phyloP scores from a whole-genome alignment of 2,888 invertebrate genomes.

The Nephrotoma flavescens region DNA sequence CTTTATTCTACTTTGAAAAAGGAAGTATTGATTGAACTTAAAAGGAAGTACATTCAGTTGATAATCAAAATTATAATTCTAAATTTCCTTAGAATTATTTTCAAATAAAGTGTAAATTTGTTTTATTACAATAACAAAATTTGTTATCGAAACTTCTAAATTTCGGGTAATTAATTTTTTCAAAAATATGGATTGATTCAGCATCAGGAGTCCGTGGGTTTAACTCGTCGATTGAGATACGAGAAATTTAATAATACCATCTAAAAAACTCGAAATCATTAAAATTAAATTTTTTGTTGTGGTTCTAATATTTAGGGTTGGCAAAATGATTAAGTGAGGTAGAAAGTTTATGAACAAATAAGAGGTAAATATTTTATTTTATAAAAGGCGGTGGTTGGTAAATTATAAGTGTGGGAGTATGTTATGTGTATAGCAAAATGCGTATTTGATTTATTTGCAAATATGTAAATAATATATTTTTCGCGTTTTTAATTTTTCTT shows the following conservation, averaged over 20 bases:
- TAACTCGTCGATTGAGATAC: too few species aligned
- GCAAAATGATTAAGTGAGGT: neutral
- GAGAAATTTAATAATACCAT: neutral
- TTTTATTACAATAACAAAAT: too few species aligned
- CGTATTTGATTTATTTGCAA: slow-evolving; percentile 1
- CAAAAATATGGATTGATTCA: too few species aligned
- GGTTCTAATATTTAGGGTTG: neutral
- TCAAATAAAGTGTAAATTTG: too few species aligned
- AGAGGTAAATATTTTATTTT: neutral
- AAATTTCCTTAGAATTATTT: too few species aligned
- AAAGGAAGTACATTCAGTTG: too few species aligned
- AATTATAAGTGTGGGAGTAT: neutral
- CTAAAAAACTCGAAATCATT: neutral
- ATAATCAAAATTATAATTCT: too few species aligned
- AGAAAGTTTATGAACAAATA: neutral
- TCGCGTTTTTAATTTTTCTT: neutral
- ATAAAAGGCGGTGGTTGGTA: neutral
- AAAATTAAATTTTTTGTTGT: neutral
- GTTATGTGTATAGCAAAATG: neutral
- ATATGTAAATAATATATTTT: neutral
- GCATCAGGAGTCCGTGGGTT: too few species aligned
- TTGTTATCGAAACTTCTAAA: too few species aligned
- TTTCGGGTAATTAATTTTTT: too few species aligned
- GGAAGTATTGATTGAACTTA: too few species aligned
- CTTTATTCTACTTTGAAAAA: too few species aligned